These are phyloP conservation scores for Urechis unicinctus DNA, from an alignment of 2,888 invertebrate species.

Conservation along the genomic window DNA sequence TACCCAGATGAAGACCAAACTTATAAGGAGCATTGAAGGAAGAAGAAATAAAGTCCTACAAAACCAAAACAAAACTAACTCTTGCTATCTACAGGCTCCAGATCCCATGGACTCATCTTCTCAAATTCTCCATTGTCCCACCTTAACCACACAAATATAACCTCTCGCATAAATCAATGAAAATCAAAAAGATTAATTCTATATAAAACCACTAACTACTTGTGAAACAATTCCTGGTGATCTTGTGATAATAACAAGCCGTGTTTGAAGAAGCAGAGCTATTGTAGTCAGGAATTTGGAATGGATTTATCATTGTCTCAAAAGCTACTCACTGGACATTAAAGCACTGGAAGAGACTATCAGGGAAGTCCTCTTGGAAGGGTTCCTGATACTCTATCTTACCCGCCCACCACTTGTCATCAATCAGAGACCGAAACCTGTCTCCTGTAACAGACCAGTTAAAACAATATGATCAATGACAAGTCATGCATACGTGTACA, in stretches of 20 bases:
- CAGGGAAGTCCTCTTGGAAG: slow-evolving; percentile 60
- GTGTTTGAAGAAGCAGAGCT: too few species aligned
- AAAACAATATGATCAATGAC: too few species aligned
- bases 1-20: background rate
- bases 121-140: slow-evolving; percentile 91
- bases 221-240: too few species aligned
- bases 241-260: too few species aligned
- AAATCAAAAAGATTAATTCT: too few species aligned
- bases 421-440: slow-evolving; percentile 84
- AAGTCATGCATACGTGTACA: too few species aligned
- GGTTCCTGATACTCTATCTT: slow-evolving; percentile 66
- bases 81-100: slow-evolving; percentile 68
- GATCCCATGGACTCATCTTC: slow-evolving; percentile 89
- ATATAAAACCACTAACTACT: background rate
- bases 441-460: slow-evolving; percentile 48
- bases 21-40: background rate
- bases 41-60: background rate
- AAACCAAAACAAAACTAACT: slow-evolving; percentile 25
- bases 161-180: background rate
- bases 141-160: slow-evolving; percentile 18
- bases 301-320: background rate
- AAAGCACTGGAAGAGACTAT: slow-evolving; percentile 69
- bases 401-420: slow-evolving; percentile 96
- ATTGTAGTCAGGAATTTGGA: background rate
- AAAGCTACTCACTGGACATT: slow-evolving; percentile 44